Evolutionary conservation across 1,140 invertebrate genomes (phyloP), one percentile per base, ranked within the genome.

Genomic region (Aphis craccivora): DNA sequence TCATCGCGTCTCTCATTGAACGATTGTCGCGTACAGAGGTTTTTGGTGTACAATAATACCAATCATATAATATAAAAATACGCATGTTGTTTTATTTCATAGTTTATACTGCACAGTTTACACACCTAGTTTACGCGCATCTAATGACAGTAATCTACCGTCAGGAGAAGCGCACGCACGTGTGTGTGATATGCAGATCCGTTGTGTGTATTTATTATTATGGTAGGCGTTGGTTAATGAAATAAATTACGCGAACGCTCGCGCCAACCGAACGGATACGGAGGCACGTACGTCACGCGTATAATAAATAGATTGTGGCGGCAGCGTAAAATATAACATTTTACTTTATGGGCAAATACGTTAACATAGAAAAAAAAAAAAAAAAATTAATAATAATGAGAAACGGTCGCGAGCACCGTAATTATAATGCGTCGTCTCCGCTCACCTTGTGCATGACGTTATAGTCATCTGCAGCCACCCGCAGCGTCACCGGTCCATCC

Each of bases 201-300:
- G 30, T n/a, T n/a, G 60, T 76, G 30, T 76, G 60, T 76, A 76
- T 76, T 35, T 76, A 76, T 67, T 67, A 67, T 76, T n/a, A 76
- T n/a, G n/a, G 88, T 67, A 90, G 89, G 89, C 89, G 89, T 90
- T 43, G 89, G 53, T 55, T 37, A 67, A 67, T 37, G 89, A 43
- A 43, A 90, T 90, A 90, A 90, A 90, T 90, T 90, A 55, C 86
- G 30, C 43, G 86, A 11, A n/a, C 35, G 51, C 30, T 48, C 35
- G 51, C 48, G 87, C 87, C 51, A 55, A 37, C 87, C 43, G 60
- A 90, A 90, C 51, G 51, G 53, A 53, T 76, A 76, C 45, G n/a
- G 25, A 87, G 30, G 87, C 87, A 35, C 89, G 89, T 89, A 35
- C 89, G 89, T 89, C 53, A 35, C 37, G 22, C 20, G 45, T 48